These are phyloP conservation scores for Hoplostethus atlanticus DNA, from an alignment of 2,797 vertebrate genomes.

Conservation along the genomic window DNA sequence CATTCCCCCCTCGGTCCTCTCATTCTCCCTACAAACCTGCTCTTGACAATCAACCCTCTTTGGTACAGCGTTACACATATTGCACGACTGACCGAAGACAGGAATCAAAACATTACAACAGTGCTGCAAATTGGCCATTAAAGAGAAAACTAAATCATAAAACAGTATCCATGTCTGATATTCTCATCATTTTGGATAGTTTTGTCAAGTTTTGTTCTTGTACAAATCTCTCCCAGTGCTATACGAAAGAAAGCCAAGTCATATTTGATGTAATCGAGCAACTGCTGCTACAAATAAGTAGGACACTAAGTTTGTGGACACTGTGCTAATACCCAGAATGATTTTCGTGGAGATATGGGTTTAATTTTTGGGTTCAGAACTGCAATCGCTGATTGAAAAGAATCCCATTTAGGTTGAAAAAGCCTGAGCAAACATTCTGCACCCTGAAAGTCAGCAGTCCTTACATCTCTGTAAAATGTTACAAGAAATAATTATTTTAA, in stretches of 20 bases:
- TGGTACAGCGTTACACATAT: constrained; percentile 39
- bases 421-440: constrained; percentile 26
- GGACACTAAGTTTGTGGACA: constrained; percentile 29
- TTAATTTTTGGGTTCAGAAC: constrained; percentile 8
- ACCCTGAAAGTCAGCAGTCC: constrained; percentile 4
- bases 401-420: constrained; percentile 46
- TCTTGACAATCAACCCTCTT: constrained; percentile 50
- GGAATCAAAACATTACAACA: constrained; percentile 51
- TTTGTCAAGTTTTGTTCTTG: constrained; percentile 37
- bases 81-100: constrained; percentile 65
- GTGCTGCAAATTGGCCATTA: constrained; percentile 64
- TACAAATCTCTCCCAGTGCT: constrained; percentile 29
- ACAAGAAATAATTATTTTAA: background rate
- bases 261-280: constrained; percentile 47
- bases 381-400: constrained; percentile 32
- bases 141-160: constrained; percentile 17
- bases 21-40: constrained; percentile 8
- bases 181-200: constrained; percentile 30
- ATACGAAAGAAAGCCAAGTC: constrained; percentile 31
- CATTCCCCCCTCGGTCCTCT: constrained; percentile 18
- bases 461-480: constrained; percentile 10
- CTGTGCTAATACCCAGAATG: constrained; percentile 32
- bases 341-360: constrained; percentile 42
- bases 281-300: constrained; percentile 48
- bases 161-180: constrained; percentile 12